These are phyloP conservation scores for Labeo calbasu DNA, from an alignment of 2,797 vertebrate genomes.

Conservation along the genomic window DNA sequence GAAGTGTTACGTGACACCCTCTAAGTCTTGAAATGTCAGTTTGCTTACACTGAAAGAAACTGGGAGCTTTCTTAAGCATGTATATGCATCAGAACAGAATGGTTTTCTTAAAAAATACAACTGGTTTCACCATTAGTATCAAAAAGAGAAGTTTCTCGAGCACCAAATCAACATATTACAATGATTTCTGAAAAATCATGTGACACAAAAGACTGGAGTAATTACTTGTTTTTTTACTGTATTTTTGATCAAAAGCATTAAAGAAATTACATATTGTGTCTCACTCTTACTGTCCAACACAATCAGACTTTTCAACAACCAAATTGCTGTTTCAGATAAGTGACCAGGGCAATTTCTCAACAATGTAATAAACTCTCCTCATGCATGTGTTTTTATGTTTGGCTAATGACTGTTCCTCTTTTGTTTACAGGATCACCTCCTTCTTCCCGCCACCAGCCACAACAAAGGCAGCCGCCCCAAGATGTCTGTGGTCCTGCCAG, in stretches of 20 bases:
- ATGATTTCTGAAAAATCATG: background rate
- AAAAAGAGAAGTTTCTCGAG: background rate
- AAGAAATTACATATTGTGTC: background rate
- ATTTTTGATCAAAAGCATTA: background rate
- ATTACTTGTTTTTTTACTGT: background rate
- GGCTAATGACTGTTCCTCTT: slow-evolving; percentile 52
- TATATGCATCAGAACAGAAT: background rate
- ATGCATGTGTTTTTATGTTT: slow-evolving; percentile 2
- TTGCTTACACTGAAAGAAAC: background rate
- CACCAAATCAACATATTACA: background rate
- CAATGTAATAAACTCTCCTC: slow-evolving; percentile 22
- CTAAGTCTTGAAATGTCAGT: background rate
- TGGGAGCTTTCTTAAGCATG: background rate
- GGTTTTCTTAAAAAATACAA: background rate
- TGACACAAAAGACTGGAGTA: background rate
- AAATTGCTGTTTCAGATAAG: background rate
- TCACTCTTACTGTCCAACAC: background rate
- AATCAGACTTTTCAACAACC: background rate
- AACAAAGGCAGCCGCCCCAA: slow-evolving; percentile 96
- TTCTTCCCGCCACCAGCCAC: slow-evolving; percentile 93
- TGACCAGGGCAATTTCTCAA: background rate
- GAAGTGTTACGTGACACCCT: background rate
- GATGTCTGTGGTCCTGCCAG: slow-evolving; percentile 95
- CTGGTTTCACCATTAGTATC: background rate
- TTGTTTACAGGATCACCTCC: slow-evolving; percentile 90